Evolutionary conservation across 2,888 invertebrate species (phyloP).

Genomic region (Eretmocerus hayati): DNA sequence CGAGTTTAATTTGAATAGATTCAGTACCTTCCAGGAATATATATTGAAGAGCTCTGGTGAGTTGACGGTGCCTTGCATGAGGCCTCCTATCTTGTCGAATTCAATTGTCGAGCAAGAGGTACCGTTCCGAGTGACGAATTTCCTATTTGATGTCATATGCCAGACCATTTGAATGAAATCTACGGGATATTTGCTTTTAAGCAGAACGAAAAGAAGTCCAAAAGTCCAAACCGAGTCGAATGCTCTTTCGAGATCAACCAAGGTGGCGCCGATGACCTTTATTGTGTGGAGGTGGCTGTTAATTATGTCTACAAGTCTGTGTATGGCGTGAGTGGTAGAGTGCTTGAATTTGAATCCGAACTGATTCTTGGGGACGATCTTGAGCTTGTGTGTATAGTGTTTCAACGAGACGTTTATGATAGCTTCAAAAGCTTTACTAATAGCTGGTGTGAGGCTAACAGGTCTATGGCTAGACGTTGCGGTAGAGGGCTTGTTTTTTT

Average conservation of each 20-base stretch:
- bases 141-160: neutral
- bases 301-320: neutral
- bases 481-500: neutral
- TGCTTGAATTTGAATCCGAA: neutral
- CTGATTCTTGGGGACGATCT: neutral
- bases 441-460: neutral
- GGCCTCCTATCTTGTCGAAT: neutral
- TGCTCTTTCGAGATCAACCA: neutral
- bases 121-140: neutral
- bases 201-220: neutral
- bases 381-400: neutral
- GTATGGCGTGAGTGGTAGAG: neutral
- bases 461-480: neutral
- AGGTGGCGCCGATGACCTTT: neutral
- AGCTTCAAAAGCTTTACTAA: neutral
- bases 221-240: neutral
- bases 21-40: conserved; percentile 15
- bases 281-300: neutral
- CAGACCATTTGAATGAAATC: neutral
- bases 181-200: neutral
- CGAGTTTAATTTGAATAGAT: conserved; percentile 18
- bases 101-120: neutral
- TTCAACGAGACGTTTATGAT: neutral
- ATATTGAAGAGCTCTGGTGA: conserved; percentile 23
- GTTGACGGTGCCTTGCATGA: conserved; percentile 20